phyloP scores from a whole-genome alignment of 92 coral and sea anemone species.

The Porites lobata region DNA sequence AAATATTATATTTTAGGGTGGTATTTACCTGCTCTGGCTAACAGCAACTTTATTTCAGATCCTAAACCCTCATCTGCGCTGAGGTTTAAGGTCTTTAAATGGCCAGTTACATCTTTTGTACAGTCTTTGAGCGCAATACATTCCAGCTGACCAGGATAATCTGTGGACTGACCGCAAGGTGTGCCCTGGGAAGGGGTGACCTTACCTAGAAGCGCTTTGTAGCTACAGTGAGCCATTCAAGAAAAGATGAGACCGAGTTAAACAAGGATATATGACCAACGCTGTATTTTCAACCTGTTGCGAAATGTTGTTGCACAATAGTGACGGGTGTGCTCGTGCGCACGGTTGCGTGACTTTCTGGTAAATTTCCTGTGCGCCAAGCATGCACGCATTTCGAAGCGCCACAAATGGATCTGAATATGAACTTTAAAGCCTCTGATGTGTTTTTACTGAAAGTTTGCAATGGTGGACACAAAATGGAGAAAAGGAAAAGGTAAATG shows the following conservation, averaged over 20 bases:
- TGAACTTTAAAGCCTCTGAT: neutral
- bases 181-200: constrained; percentile 17
- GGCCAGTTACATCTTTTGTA: constrained; percentile 17
- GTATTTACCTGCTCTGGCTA: no score
- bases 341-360: constrained; percentile 26
- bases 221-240: constrained; percentile 13
- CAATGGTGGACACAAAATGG: no score
- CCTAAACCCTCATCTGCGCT: neutral
- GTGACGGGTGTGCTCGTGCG: neutral
- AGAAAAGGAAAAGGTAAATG: no score
- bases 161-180: neutral
- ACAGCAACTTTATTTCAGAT: no score
- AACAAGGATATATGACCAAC: constrained; percentile 11
- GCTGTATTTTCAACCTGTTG: neutral
- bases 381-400: constrained; percentile 25
- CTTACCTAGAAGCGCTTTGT: no score
- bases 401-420: constrained; percentile 25
- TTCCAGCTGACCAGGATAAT: no score
- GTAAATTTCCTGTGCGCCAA: neutral
- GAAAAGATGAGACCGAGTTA: constrained; percentile 16
- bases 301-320: no score
- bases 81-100: constrained; percentile 26
- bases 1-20: no score
- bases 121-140: constrained; percentile 27
- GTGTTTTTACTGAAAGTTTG: no score